Percentiles rank a stretch among this genome's conserved stretches.
Evolutionary conservation across 2,888 invertebrate species (phyloP).

Genomic region (Clistopyga incitator): DNA sequence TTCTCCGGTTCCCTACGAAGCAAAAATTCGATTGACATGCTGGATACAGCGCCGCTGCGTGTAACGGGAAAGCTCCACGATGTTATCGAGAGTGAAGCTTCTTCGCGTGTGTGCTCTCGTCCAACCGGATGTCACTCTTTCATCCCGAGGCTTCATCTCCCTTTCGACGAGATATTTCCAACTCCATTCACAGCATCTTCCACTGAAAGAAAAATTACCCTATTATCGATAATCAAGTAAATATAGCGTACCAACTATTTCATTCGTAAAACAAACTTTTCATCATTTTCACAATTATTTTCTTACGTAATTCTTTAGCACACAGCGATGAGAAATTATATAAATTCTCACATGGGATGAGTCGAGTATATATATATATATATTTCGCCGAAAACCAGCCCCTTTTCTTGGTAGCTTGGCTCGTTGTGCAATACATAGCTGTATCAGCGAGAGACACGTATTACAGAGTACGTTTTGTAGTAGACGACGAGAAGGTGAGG

Average conservation of each 20-base stretch:
- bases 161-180: conserved; percentile 44
- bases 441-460: background rate
- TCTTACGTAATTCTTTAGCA: no score
- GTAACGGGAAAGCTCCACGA: conserved; percentile 74
- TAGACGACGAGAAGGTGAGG: conserved; percentile 12
- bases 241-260: no score
- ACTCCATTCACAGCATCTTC: background rate
- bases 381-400: conserved; percentile 38
- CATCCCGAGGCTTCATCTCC: conserved; percentile 40
- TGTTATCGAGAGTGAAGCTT: conserved; percentile 62
- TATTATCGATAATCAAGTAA: background rate
- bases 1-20: conserved; percentile 35
- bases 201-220: background rate
- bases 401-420: conserved; percentile 30
- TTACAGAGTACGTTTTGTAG: conserved; percentile 3
- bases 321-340: background rate
- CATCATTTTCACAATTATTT: no score
- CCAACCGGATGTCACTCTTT: conserved; percentile 37
- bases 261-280: no score
- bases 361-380: background rate
- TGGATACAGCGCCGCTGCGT: conserved; percentile 54
- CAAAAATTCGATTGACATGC: conserved; percentile 55
- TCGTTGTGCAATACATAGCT: conserved; percentile 36
- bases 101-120: conserved; percentile 1
- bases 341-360: background rate